phyloP scores from a whole-genome alignment of 2,888 invertebrate species.

The Lepas anatifera region DNA sequence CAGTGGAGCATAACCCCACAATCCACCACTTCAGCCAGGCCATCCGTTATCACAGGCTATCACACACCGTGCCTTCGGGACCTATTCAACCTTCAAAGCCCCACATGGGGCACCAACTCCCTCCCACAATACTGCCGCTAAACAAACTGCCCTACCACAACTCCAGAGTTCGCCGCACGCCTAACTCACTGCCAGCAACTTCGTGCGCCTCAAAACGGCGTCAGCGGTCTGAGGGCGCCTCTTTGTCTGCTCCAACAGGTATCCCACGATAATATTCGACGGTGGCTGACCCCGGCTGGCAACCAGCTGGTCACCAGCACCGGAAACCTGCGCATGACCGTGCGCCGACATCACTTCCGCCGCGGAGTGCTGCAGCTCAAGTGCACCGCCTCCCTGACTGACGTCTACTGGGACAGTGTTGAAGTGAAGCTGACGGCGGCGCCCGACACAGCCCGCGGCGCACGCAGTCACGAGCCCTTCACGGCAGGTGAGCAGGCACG shows the following conservation, averaged over 20 bases:
- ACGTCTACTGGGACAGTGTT: slow-evolving; percentile 15
- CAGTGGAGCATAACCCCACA: too few species aligned
- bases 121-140: too few species aligned
- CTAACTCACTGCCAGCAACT: too few species aligned
- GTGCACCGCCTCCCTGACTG: slow-evolving; percentile 9
- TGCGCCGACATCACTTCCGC: neutral
- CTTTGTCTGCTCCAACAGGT: neutral
- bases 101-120: too few species aligned
- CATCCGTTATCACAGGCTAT: too few species aligned
- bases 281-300: neutral
- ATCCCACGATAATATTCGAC: neutral
- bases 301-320: neutral
- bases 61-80: too few species aligned
- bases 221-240: too few species aligned
- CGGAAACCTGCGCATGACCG: slow-evolving; percentile 8
- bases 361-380: slow-evolving; percentile 3
- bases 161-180: too few species aligned
- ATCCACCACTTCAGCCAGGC: too few species aligned
- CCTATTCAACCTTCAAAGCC: too few species aligned
- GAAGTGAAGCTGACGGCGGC: neutral
- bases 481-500: neutral
- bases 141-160: too few species aligned
- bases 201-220: too few species aligned
- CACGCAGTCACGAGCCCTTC: neutral
- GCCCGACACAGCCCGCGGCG: neutral